Evolutionary conservation across 2,797 vertebrate genomes (phyloP), one percentile per base, ranked within the genome.

Genomic region (Lutjanus campechanus): DNA sequence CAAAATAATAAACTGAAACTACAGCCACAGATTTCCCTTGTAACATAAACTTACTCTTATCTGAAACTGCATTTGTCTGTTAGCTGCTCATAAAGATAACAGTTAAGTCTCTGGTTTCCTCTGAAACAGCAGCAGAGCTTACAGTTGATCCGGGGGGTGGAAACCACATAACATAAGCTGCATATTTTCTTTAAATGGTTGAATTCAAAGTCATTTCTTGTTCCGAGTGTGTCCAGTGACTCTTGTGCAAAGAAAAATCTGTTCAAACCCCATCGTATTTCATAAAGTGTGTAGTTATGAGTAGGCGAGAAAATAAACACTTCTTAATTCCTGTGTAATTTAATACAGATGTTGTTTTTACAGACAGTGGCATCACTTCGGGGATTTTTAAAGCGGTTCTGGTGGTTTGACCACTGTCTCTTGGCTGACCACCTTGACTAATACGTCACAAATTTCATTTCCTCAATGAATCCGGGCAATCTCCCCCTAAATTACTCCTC

Each of bases 391-490:
- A 19, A 13, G 53, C 43, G 43, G 36, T 22, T 56, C 46, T 73
- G 12, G 75, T 77, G 77, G 77, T 81, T 83, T 65, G 64, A 84
- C 77, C 81, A 13, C 79, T 22, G 71, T 86, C 77, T 88, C 54
- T 77, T 73, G 63, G 69, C 59, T 53, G 71, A 79, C 68, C 66
- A 77, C 50, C 40, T 84, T 80, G 61, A 82, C 77, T 73, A 70
- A 88, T 79, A 41, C 20, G 1, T 86, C 63, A 20, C 44, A 63
- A 75, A 88, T 88, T 84, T 73, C 0, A 88, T 85, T 87, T 88
- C 83, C 83, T 75, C 59, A 55, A 15, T 46, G 53, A 76, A 85
- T 50, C 43, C n/a, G 22, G 20, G 4, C 15, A 43, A 43, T 8
- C n/a, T 66, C 13, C 12, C 0, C 0, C 44, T 67, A 53, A 81